Evolutionary conservation across 2,888 invertebrate species (phyloP), one percentile per base, ranked within the genome.

Genomic region (Macropis europaea): DNA sequence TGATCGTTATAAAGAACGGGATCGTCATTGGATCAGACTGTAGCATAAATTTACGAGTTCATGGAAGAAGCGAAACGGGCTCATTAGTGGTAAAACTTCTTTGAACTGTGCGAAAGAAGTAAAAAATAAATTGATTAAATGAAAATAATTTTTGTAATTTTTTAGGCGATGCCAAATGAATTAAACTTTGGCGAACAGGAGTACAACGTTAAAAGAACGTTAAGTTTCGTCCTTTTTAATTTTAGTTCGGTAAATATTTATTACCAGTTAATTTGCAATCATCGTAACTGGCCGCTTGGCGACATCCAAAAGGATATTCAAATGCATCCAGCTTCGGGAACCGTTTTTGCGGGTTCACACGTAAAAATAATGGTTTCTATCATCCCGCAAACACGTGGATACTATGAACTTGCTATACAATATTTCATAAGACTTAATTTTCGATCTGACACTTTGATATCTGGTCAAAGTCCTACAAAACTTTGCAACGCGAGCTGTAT

Each of bases 151-250:
- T 15, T 11, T 42, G 4, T 7, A 9, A 54, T 11, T 24, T 68
- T 50, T 42, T 11, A 79, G 91, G 89, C 90, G 9, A 81, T 82
- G 15, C 91, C 91, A 1, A 82, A 82, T n/a, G 78, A 82, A 36
- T 62, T 87, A 17, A 81, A 89, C 73, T 89, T 91, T 50, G 88
- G 86, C 2, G 72, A 85, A 30, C 63, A 86, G 6, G 68, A 61
- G 9, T 61, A 59, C 30, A 43, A 62, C 72, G 76, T 40, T 89
- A 67, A 71, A 1, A 82, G 82, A 30, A 73, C 84, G 22, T 75
- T 84, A 3, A 76, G 81, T 40, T 91, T 91, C 60, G 73, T 87
- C 34, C 43, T 91, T 13, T 89, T 86, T 64, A 92, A 92, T 83
- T 89, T 89, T 70, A 90, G 91, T 26, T 47, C 79, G 17, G 88